Percentiles rank a stretch among this genome's conserved stretches.
These are phyloP conservation scores for Otocyon megalotis DNA, from an alignment of 2,113 vertebrate genomes.

Conservation along the genomic window DNA sequence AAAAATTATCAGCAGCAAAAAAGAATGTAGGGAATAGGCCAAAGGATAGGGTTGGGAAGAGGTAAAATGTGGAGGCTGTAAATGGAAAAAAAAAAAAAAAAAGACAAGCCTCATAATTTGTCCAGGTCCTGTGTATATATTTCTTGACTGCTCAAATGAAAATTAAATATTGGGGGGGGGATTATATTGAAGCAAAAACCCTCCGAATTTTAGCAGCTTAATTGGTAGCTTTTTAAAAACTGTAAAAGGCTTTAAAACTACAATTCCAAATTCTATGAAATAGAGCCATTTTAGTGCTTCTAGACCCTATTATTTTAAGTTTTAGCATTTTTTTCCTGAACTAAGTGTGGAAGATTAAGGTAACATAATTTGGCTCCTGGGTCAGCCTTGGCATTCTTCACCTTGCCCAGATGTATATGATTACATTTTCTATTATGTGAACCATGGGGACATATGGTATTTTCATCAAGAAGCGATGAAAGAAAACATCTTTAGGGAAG, in stretches of 20 bases:
- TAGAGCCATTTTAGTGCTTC: slow-evolving; percentile 49
- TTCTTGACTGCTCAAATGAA: slow-evolving; percentile 41
- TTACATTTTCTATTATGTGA: slow-evolving; percentile 71
- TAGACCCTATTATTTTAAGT: slow-evolving; percentile 65
- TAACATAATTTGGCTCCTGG: slow-evolving; percentile 58
- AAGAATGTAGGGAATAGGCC: not conserved
- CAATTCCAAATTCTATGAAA: slow-evolving; percentile 58
- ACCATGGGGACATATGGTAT: slow-evolving; percentile 60
- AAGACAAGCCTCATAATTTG: not conserved
- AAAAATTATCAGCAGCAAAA: not conserved
- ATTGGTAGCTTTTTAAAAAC: slow-evolving; percentile 31
- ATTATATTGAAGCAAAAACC: slow-evolving; percentile 20
- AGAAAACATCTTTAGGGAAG: slow-evolving; percentile 74
- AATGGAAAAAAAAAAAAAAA: not conserved
- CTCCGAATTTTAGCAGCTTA: slow-evolving; percentile 21
- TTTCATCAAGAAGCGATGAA: slow-evolving; percentile 74
- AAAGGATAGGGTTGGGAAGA: not conserved
- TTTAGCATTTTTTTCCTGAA: slow-evolving; percentile 56
- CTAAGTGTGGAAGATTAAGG: slow-evolving; percentile 64
- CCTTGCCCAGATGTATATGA: slow-evolving; percentile 60
- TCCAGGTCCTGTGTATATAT: not conserved
- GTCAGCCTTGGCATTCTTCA: slow-evolving; percentile 63
- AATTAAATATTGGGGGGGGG: not conserved
- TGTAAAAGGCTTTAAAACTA: slow-evolving; percentile 41
- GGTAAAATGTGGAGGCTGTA: not conserved